phyloP scores from a whole-genome alignment of 2,888 invertebrate genomes.

The Tineola bisselliella region DNA sequence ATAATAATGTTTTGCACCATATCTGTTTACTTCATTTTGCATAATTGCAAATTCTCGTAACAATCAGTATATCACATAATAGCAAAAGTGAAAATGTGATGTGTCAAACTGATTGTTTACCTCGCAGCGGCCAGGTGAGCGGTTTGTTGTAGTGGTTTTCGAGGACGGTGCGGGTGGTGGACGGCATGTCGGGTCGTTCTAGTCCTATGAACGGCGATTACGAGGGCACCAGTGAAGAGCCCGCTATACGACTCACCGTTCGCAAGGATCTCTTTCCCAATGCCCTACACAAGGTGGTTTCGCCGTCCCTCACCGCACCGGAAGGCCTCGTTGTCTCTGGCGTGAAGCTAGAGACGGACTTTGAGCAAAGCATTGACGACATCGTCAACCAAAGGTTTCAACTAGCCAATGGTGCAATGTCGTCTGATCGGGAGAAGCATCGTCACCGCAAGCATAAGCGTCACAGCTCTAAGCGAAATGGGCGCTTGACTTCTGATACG shows the following conservation, averaged over 20 bases:
- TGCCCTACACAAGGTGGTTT: slow-evolving; percentile 23
- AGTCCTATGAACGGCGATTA: slow-evolving; percentile 62
- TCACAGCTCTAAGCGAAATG: slow-evolving; percentile 44
- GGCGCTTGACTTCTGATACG: slow-evolving; percentile 34
- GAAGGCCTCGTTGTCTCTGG: slow-evolving; percentile 40
- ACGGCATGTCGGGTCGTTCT: slow-evolving; percentile 57
- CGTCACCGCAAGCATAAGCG: slow-evolving; percentile 53
- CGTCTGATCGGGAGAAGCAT: slow-evolving; percentile 43
- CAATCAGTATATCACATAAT: slow-evolving; percentile 47
- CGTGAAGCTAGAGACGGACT: slow-evolving; percentile 61
- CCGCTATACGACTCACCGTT: slow-evolving; percentile 52
- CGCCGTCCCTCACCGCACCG: slow-evolving; percentile 31
- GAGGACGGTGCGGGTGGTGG: slow-evolving; percentile 53
- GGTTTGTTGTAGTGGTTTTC: slow-evolving; percentile 60
- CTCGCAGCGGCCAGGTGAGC: slow-evolving; percentile 62
- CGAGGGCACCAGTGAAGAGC: slow-evolving; percentile 36
- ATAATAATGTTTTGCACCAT: slow-evolving; percentile 47
- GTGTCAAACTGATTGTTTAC: slow-evolving; percentile 69
- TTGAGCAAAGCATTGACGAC: slow-evolving; percentile 62
- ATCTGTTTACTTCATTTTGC: slow-evolving; percentile 20
- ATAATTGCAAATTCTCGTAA: slow-evolving; percentile 40
- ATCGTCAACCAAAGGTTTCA: slow-evolving; percentile 49
- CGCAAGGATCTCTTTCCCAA: slow-evolving; percentile 63
- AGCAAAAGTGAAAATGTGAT: slow-evolving; percentile 68
- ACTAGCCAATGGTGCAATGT: slow-evolving; percentile 42